Conservation (phyloP, 1,140 invertebrate species). For the Chironomus tepperi region DNA sequence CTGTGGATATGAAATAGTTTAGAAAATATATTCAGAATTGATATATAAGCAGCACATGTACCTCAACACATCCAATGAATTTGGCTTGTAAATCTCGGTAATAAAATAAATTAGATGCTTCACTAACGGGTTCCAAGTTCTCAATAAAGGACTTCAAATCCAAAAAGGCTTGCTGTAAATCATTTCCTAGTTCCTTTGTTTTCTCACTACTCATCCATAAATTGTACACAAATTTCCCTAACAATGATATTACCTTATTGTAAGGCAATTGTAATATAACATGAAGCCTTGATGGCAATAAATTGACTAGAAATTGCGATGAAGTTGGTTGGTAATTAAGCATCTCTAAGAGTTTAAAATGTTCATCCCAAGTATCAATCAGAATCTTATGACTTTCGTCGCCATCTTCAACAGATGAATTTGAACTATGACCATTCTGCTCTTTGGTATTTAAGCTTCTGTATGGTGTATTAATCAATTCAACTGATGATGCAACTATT, state of each 20-base stretch:
- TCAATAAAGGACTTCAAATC: constrained; percentile 30
- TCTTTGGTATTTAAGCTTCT: neutral
- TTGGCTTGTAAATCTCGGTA: constrained; percentile 33
- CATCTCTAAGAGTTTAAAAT: constrained; percentile 34
- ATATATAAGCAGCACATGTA: constrained; percentile 23
- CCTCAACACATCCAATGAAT: constrained; percentile 35
- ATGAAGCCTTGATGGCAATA: constrained; percentile 37
- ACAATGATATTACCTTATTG: constrained; percentile 35
- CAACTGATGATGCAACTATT: constrained; percentile 35
- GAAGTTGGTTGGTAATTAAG: constrained; percentile 36
- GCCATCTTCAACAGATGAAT: constrained; percentile 7
- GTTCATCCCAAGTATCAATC: constrained; percentile 34
- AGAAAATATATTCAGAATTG: constrained; percentile 11
- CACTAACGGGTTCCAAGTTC: constrained; percentile 34
- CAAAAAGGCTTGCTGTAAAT: constrained; percentile 32
- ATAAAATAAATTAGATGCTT: constrained; percentile 34
- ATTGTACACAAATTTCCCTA: constrained; percentile 34
- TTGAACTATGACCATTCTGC: constrained; percentile 7
- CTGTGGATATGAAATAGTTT: constrained; percentile 28
- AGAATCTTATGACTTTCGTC: constrained; percentile 33
- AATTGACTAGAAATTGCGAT: constrained; percentile 39
- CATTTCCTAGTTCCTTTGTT: constrained; percentile 31
- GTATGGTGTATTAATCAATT: constrained; percentile 30
- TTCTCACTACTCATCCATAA: constrained; percentile 30
- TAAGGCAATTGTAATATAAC: constrained; percentile 35